Base-by-base conservation (phyloP, 2,797 vertebrate species). In the Aselliscus stoliczkanus region DNA sequence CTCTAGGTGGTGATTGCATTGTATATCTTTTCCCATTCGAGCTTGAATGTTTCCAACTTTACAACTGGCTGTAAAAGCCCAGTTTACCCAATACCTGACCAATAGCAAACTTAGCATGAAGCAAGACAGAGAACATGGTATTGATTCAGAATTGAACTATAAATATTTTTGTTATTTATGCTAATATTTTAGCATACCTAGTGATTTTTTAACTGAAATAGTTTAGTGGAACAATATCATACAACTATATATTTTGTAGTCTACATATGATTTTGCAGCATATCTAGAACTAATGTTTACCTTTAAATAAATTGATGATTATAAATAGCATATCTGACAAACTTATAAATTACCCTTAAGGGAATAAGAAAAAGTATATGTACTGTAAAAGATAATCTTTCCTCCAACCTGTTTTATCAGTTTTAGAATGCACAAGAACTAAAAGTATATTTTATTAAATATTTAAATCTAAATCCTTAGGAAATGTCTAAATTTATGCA, bases 21-120 rank as follows among this genome's bases (percentile, higher is more conserved):
- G 1, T 85, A 0, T 67, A 39, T 86, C 37, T 89, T 77, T 90
- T 94, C 86, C 56, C 64, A 88, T 95, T 79, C 25, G 81, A 95
- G 20, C 31, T 27, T 39, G 62, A 94, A 86, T 95, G 79, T 85
- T 95, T 94, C 44, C 42, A 84, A 65, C 54, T 70, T 75, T 7
- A n/a, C 34, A 58, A 11, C 39, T 54, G 85, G n/a, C 27, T 34
- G 4, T 14, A 54, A 47, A 77, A 62, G 7, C 31, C 47, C 5
- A 2, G 62, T 86, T 95, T 97, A 80, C 58, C 91, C 47, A 97
- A 2, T 54, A 14, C n/a, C 52, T 76, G 29, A 72, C 31, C 56
- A 88, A 9, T 17, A 84, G 80, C 65, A 94, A 85, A 96, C 5
- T 97, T 94, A 93, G 84, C 92, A 50, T 37, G 29, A 60, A 80